A percentile compares a stretch with the other conserved stretches of the same genome.
Conservation (phyloP, 2,888 invertebrate species). For the Archaeoteleia sp. region DNA sequence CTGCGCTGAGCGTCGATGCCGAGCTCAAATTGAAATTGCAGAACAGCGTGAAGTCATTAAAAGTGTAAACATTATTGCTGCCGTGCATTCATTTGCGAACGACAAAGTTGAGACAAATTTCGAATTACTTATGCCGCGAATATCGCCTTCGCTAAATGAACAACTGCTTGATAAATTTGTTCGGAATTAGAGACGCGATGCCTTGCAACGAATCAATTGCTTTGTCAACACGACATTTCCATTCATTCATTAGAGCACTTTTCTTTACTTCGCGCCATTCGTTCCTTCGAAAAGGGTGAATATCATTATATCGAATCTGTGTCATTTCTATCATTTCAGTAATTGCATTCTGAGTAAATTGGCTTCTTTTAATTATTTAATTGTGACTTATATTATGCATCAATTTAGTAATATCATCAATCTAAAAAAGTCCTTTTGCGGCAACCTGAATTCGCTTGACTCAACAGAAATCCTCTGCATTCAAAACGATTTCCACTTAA, state of each 20-base stretch:
- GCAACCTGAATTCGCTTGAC: too few species aligned
- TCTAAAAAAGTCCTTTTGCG: too few species aligned
- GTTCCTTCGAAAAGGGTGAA: conserved; percentile 9
- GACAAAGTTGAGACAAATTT: conserved; percentile 10
- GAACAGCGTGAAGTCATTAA: conserved; percentile 17
- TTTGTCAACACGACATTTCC: conserved; percentile 9
- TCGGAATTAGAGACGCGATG: conserved; percentile 1
- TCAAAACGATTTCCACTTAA: too few species aligned
- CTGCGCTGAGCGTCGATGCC: background rate
- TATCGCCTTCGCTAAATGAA: conserved; percentile 15
- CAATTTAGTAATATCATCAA: too few species aligned
- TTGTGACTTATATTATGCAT: too few species aligned
- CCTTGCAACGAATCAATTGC: conserved; percentile 2
- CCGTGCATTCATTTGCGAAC: conserved; percentile 13
- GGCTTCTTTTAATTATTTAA: too few species aligned
- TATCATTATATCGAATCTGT: background rate
- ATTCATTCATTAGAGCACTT: conserved; percentile 19
- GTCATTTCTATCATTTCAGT: too few species aligned
- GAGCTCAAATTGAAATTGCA: conserved; percentile 15
- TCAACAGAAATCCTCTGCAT: too few species aligned
- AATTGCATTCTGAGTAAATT: too few species aligned
- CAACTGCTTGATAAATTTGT: conserved; percentile 9
- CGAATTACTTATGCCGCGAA: conserved; percentile 23
- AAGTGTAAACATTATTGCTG: conserved; percentile 23
- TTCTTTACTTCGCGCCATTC: background rate